phyloP scores from a whole-genome alignment of 2,797 vertebrate genomes.

The Enteromius fasciolatus region DNA sequence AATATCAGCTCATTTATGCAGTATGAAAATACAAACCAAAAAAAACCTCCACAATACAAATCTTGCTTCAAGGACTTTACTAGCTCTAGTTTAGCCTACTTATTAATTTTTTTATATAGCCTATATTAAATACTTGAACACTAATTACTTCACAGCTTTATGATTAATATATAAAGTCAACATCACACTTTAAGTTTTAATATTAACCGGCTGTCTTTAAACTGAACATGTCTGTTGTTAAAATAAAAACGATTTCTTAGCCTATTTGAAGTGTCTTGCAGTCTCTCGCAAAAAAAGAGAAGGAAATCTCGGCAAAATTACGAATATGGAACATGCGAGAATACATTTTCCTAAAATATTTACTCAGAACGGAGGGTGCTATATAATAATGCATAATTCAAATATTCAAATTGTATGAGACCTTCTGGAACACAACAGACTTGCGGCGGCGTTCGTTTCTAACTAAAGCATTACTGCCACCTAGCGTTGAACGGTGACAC shows the following conservation, averaged over 20 bases:
- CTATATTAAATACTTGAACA: not conserved
- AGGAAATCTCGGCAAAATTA: not conserved
- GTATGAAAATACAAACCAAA: not conserved
- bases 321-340: not conserved
- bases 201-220: not conserved
- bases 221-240: not conserved
- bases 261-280: not conserved
- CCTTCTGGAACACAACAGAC: not conserved
- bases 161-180: not conserved
- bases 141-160: not conserved
- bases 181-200: not conserved
- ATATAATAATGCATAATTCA: conserved; percentile 34
- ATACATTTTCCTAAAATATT: conserved; percentile 19
- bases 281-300: not conserved
- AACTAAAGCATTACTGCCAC: conserved; percentile 54
- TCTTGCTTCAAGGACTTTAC: not conserved
- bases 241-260: not conserved
- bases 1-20: conserved; percentile 20
- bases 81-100: not conserved
- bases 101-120: no score
- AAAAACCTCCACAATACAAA: not conserved
- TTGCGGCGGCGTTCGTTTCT: not conserved
- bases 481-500: conserved; percentile 45
- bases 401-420: conserved; percentile 1
- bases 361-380: conserved; percentile 3